Evolutionary conservation across 2,888 invertebrate genomes (phyloP), one percentile per base, ranked within the genome.

Genomic region (Andrena bicolor): DNA sequence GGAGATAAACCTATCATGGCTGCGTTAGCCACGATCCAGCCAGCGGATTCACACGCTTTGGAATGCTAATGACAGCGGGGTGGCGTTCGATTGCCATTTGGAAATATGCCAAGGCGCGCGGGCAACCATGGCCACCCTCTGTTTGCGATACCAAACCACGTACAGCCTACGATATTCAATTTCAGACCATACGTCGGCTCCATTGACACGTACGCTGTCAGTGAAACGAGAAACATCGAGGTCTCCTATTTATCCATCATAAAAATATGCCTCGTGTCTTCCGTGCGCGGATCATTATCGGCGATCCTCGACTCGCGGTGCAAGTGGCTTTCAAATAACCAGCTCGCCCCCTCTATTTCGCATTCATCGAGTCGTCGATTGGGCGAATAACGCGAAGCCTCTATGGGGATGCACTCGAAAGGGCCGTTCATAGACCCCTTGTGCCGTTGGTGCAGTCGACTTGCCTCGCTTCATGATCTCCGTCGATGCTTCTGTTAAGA

Each of bases 61-160:
- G 91, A 89, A 90, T 92, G 91, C 92, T 92, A 91, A 92, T 90
- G 92, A 91, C 88, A 87, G 86, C 68, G 73, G 76, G 78, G 70
- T 76, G 80, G 80, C 86, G 86, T 91, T 91, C 90, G 86, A 84
- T 75, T 82, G 85, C 73, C 84, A 88, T 91, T 91, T 92, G 91
- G 91, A 88, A 83, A 65, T 78, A 81, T 77, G 92, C 91, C 92
- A 90, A 83, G 65, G 20, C 49, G 72, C 41, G 48, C 53, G 35
- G 41, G 79, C 51, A 56, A 56, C 64, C 56, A 51, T 76, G 51
- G 51, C 13, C 60, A 61, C 64, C 78, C 72, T 66, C 83, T 85
- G 86, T 87, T 90, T 86, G 80, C 85, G 85, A 90, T 88, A 86
- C 86, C 76, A 83, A 82, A 5, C 85, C 88, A 86, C 86, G 85